Conservation (phyloP, 2,888 invertebrate species). For the Drosophila recens region DNA sequence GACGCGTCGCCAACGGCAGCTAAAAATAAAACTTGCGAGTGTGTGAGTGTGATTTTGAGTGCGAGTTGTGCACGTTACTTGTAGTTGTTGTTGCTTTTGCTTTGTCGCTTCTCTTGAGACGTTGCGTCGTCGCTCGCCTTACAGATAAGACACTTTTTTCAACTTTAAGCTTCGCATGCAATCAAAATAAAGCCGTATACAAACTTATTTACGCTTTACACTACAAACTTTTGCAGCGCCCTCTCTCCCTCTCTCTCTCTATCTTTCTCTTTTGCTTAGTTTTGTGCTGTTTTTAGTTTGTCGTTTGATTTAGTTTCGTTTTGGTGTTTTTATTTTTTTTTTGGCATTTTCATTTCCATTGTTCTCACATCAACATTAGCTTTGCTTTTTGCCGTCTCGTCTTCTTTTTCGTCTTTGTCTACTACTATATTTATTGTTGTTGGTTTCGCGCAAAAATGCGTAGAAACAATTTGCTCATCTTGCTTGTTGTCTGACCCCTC, state of each 20-base stretch:
- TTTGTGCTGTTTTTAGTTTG: conserved; percentile 25
- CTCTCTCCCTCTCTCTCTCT: conserved; percentile 13
- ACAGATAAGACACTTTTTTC: conserved; percentile 63
- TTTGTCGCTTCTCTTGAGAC: conserved; percentile 47
- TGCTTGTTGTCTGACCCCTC: not conserved
- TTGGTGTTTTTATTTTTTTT: conserved; percentile 36
- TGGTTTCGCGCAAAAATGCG: conserved; percentile 55
- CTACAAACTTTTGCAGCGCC: conserved; percentile 33
- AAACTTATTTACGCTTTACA: conserved; percentile 62
- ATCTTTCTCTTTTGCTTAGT: not conserved
- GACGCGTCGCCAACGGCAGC: conserved; percentile 22
- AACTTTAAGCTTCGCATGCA: conserved; percentile 73
- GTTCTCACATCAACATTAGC: conserved; percentile 59
- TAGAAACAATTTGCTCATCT: conserved; percentile 61
- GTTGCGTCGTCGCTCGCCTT: conserved; percentile 42
- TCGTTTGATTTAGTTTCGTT: conserved; percentile 52
- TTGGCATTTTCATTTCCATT: conserved; percentile 69
- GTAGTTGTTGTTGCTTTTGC: conserved; percentile 22
- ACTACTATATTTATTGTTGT: conserved; percentile 18
- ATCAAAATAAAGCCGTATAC: conserved; percentile 64
- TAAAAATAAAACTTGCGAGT: conserved; percentile 48
- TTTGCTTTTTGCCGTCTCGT: conserved; percentile 20
- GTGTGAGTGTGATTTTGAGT: conserved; percentile 4
- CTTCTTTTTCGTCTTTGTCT: conserved; percentile 11
- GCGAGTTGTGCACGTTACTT: conserved; percentile 14